Evolutionary conservation across 1,140 invertebrate genomes (phyloP), one percentile per base, ranked within the genome.

Genomic region (Drosophila leontia): DNA sequence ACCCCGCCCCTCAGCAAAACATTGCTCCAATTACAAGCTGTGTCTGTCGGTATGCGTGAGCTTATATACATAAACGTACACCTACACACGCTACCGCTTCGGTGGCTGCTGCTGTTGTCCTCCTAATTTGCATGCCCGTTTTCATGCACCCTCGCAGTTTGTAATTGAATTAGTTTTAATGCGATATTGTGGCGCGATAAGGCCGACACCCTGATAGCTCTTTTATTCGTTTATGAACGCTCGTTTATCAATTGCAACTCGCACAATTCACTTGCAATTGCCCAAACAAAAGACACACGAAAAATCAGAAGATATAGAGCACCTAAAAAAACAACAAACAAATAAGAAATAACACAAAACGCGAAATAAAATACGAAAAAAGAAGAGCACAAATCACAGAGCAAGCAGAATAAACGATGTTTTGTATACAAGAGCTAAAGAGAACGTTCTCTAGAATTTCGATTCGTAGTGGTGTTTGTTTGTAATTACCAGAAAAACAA

Each of bases 121-220:
- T 55, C 42, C 53, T 60, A 75, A 82, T 82, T 82, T 82, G 69
- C 80, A 79, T 78, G 64, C 57, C 61, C 63, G 58, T 75, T 58
- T 58, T 59, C 56, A 58, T 53, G 51, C 72, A 72, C 50, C 19
- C 68, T 45, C 72, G 64, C 68, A 53, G 61, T 67, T 83, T 80
- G 70, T 90, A 88, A 90, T 88, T 88, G 61, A 88, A 88, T 88
- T 88, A 90, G 76, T 81, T 88, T 80, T 80, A 83, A 88, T 87
- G 65, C 63, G 80, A 87, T 87, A 82, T 64, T 51, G 51, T 61
- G 19, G 50, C 17, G 41, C 53, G 62, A 41, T 67, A 62, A 55
- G 70, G 58, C 71, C 74, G 84, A 74, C 81, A 88, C 47, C 56
- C 64, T 65, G 63, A 64, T 59, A 83, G 62, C 57, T 55, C 26